Conservation (phyloP, 2,888 invertebrate species). For the Fissipunctia ypsillon region DNA sequence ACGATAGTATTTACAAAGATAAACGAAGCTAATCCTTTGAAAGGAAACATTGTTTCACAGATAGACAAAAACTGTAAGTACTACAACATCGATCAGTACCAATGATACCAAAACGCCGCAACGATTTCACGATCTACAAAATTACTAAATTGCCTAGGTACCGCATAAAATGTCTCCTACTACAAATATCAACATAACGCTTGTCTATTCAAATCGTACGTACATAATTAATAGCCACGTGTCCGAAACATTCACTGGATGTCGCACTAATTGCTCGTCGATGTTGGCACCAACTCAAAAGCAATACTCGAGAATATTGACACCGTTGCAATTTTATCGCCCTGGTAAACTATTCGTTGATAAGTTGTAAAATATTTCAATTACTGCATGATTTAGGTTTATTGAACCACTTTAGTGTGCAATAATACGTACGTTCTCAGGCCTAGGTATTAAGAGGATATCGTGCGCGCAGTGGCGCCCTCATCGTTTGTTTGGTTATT, state of each 20-base stretch:
- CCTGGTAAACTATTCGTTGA: conserved; percentile 32
- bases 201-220: conserved; percentile 43
- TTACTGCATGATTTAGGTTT: conserved; percentile 15
- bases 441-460: conserved; percentile 6
- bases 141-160: not conserved
- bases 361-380: conserved; percentile 28
- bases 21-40: not conserved
- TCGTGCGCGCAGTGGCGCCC: too few relatives aligned
- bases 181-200: conserved; percentile 24
- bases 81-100: not conserved
- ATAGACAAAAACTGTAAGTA: not conserved
- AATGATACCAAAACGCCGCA: not conserved
- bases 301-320: conserved; percentile 58
- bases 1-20: not conserved
- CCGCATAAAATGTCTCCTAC: not conserved
- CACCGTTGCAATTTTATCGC: conserved; percentile 50
- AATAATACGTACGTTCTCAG: not conserved
- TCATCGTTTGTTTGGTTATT: too few relatives aligned
- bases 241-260: conserved; percentile 59
- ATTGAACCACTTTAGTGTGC: not conserved
- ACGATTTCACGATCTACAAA: not conserved
- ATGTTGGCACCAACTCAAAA: conserved; percentile 63
- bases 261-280: conserved; percentile 65
- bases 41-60: too few relatives aligned
- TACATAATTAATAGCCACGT: conserved; percentile 53